Evolutionary conservation across 1,140 invertebrate species (phyloP).

Genomic region (Diorhabda elongata): DNA sequence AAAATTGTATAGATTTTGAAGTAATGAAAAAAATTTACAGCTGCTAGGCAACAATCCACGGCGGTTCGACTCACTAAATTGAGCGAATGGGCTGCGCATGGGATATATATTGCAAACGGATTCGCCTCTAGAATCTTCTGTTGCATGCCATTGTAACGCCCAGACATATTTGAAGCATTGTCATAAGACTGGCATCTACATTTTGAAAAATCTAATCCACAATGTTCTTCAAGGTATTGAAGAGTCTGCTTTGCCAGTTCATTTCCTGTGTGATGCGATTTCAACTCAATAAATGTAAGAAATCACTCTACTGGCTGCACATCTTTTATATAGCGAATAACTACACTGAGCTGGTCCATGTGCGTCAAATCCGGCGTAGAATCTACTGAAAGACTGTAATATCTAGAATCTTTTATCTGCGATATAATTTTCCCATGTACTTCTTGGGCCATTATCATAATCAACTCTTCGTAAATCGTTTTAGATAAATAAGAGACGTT

Average conservation of each 20-base stretch:
- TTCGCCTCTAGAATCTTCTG: slow-evolving; percentile 31
- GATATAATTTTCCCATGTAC: slow-evolving; percentile 32
- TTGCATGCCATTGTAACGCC: slow-evolving; percentile 35
- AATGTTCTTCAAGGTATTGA: neutral
- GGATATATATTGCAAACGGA: slow-evolving; percentile 29
- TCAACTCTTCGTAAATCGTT: slow-evolving; percentile 43
- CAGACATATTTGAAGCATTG: slow-evolving; percentile 13
- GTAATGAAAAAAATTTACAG: no score
- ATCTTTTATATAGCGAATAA: slow-evolving; percentile 38
- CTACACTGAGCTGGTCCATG: slow-evolving; percentile 42
- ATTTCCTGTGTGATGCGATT: no score
- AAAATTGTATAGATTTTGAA: no score
- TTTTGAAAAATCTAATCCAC: slow-evolving; percentile 12
- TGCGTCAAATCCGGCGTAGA: slow-evolving; percentile 42
- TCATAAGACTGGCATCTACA: slow-evolving; percentile 21
- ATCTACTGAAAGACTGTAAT: slow-evolving; percentile 47
- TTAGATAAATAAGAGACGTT: slow-evolving; percentile 40
- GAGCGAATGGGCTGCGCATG: slow-evolving; percentile 29
- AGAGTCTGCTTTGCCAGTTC: no score
- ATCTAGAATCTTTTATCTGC: slow-evolving; percentile 42
- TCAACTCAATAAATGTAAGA: no score
- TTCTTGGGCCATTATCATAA: slow-evolving; percentile 33
- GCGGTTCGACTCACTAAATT: no score
- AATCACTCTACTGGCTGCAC: neutral
- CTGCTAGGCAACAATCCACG: no score